Percentiles rank a stretch among this genome's conserved stretches.
Conservation (phyloP, 2,113 vertebrate species). For the Myiopsitta monachus region DNA sequence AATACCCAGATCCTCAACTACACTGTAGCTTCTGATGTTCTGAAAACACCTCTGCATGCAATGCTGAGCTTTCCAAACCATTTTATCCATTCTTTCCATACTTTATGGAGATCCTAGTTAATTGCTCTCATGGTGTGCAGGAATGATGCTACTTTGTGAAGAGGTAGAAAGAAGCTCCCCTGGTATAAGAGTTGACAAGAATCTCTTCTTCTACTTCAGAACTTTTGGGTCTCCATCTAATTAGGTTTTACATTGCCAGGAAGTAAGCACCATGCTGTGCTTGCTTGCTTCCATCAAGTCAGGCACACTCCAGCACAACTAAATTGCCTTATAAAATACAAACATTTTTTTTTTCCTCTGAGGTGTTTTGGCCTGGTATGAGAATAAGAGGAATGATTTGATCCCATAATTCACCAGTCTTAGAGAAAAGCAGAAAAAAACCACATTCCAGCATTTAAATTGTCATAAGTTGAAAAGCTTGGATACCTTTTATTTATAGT, state of each 20-base stretch:
- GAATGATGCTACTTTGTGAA: neutral
- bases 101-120: neutral
- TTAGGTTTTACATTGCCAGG: slow-evolving; percentile 1
- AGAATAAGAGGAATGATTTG: neutral
- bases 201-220: neutral
- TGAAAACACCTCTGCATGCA: neutral
- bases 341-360: neutral
- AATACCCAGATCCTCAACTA: neutral
- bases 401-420: neutral
- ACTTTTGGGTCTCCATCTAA: slow-evolving; percentile 26
- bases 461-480: neutral
- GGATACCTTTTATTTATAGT: neutral
- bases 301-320: neutral
- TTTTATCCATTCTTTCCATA: neutral
- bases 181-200: neutral
- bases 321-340: neutral
- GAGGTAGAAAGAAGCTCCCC: neutral
- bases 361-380: neutral
- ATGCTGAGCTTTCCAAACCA: neutral
- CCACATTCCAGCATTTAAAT: neutral
- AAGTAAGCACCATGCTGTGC: slow-evolving; percentile 12
- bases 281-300: slow-evolving; percentile 11
- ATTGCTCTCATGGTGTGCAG: neutral
- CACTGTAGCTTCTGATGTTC: neutral
- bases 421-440: neutral